Base-by-base conservation (phyloP, 1,140 invertebrate species). In the Anoplolepis gracilipes region DNA sequence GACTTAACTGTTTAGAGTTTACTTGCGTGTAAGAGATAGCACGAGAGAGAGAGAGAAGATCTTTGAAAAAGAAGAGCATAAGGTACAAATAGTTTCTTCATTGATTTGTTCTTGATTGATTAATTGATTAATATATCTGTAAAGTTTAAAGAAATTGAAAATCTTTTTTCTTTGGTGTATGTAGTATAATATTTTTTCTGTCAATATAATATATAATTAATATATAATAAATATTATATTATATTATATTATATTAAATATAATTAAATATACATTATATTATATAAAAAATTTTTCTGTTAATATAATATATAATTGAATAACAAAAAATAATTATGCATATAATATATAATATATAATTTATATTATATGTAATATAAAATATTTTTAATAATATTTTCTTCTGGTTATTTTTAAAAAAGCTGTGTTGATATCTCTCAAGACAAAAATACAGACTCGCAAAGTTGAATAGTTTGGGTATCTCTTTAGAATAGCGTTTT, bases 11-110 rank as follows among this genome's bases (percentile, higher is more conserved):
- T 79, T 79, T 69, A 49, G n/a, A 67, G 42, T 36, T n/a, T 67
- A 78, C 16, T 67, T 55, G 76, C 42, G n/a, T 30, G 76, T 67
- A 53, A 79, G 30, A 79, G 76, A 79, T 79, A 78, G 61, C 11
- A 42, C 7, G 19, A 16, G n/a, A 10, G 16, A 19, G 25, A 36
- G 33, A 36, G 33, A 36, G 22, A 30, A n/a, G 22, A 62, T n/a
- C n/a, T n/a, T n/a, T n/a, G 25, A 5, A 4, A 28, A 62, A n/a
- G 25, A 62, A 28, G 16, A 62, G 11, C 25, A 16, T 39, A 42
- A 78, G 76, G n/a, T n/a, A 49, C 39, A 39, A 25, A 64, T 33
- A n/a, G 39, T 46, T 49, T 33, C 25, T 8, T 62, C 19, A 62
- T 62, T 30, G 57, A 62, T 55, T 36, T 22, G n/a, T n/a, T n/a